Conservation (phyloP, 2,888 invertebrate species). For the Zygothrica quintamaculata region DNA sequence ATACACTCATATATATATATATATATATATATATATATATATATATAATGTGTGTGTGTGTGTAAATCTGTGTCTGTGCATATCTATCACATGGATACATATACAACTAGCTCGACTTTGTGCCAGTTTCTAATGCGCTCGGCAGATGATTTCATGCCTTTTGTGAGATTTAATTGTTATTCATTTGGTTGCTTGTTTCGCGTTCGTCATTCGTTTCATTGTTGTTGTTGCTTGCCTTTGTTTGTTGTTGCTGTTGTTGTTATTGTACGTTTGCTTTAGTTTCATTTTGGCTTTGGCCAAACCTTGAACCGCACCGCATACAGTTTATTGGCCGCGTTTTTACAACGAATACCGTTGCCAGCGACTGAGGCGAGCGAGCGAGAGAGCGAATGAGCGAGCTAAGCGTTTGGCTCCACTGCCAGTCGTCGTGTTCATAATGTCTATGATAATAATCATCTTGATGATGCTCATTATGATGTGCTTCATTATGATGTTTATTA, state of each 20-base stretch:
- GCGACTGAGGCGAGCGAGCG: constrained; percentile 50
- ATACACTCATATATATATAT: constrained; percentile 14
- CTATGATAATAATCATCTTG: constrained; percentile 24
- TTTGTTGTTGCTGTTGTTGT: constrained; percentile 36
- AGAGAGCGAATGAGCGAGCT: no score
- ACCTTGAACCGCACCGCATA: constrained; percentile 82
- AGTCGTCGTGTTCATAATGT: constrained; percentile 34
- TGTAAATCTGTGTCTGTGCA: constrained; percentile 20
- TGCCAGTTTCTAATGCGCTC: constrained; percentile 63
- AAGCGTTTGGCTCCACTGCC: constrained; percentile 55
- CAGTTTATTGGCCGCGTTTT: constrained; percentile 83
- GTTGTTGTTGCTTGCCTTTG: constrained; percentile 27
- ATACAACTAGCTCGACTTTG: constrained; percentile 58
- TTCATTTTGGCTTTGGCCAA: constrained; percentile 80
- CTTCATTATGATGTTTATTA: constrained; percentile 35
- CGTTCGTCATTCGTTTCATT: constrained; percentile 56
- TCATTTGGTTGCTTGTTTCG: constrained; percentile 60
- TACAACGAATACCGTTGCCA: constrained; percentile 82
- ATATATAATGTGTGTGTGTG: constrained; percentile 7
- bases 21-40: constrained; percentile 5
- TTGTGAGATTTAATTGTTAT: constrained; percentile 78
- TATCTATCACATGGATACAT: constrained; percentile 63
- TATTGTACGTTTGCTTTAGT: constrained; percentile 71
- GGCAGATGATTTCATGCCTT: constrained; percentile 80
- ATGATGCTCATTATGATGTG: constrained; percentile 30